Percentiles rank a stretch among this genome's conserved stretches.
These are phyloP conservation scores for Percopsis omiscomaycus DNA, from an alignment of 2,797 vertebrate genomes.

Conservation along the genomic window DNA sequence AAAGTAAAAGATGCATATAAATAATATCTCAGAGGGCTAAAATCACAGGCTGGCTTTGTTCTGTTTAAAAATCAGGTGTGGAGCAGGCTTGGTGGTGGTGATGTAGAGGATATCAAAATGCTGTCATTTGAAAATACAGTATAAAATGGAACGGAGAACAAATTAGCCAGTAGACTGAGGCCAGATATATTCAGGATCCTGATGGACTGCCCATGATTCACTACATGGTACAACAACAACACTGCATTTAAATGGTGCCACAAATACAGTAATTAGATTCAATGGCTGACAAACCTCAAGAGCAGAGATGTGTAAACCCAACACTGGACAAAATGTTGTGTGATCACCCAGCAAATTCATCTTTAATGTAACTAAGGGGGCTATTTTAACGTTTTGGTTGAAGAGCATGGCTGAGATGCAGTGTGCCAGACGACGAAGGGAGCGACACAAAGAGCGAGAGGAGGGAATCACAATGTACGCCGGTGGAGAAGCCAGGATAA, in stretches of 20 bases:
- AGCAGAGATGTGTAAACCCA: too few species aligned
- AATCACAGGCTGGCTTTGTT: background rate
- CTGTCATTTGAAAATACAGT: too few species aligned
- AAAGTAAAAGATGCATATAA: slow-evolving; percentile 6
- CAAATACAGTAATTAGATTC: background rate
- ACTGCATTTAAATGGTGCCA: too few species aligned
- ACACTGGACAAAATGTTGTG: background rate
- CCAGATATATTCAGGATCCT: too few species aligned
- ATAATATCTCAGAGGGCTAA: slow-evolving; percentile 14
- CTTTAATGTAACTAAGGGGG: background rate
- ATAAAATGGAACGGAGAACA: too few species aligned
- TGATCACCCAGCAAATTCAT: background rate
- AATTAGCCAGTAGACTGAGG: too few species aligned
- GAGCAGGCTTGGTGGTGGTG: background rate
- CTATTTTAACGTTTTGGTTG: background rate
- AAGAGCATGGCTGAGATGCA: background rate
- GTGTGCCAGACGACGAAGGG: background rate
- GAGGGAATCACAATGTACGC: slow-evolving; percentile 3
- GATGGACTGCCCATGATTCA: too few species aligned
- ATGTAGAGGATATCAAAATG: background rate
- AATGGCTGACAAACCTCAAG: background rate
- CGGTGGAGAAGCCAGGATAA: slow-evolving; percentile 2
- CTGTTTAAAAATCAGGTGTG: background rate
- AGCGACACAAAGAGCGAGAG: background rate
- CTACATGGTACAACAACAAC: too few species aligned